A percentile compares a stretch with the other conserved stretches of the same genome.
Conservation (phyloP, 2,113 vertebrate genomes). For the Megaleporinus macrocephalus region DNA sequence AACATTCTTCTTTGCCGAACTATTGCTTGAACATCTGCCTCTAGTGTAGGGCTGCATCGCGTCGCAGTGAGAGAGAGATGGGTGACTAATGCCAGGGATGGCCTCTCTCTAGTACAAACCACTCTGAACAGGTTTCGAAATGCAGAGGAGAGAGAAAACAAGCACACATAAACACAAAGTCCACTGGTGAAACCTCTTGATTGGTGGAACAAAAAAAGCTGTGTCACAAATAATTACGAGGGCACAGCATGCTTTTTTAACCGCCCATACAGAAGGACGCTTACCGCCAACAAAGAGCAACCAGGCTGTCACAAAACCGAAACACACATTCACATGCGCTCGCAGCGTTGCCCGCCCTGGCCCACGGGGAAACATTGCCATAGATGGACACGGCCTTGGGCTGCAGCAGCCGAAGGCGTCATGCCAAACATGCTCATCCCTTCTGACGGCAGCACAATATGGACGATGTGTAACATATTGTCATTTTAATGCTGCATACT, state of each 20-base stretch:
- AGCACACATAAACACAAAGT: not conserved
- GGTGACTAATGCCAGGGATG: constrained; percentile 22
- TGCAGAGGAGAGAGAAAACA: not conserved
- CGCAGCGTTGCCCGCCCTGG: not conserved
- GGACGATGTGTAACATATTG: not conserved
- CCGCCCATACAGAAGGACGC: not conserved
- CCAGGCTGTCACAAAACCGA: not conserved
- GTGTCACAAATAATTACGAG: not conserved
- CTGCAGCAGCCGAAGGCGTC: not conserved
- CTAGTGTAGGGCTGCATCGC: not conserved
- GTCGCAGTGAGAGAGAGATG: constrained; percentile 13
- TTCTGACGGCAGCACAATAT: not conserved
- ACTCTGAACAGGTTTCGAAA: constrained; percentile 22
- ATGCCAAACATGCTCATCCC: not conserved
- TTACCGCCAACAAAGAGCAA: not conserved
- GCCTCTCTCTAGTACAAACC: constrained; percentile 23
- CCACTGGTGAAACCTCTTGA: not conserved
- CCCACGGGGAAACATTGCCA: constrained; percentile 4
- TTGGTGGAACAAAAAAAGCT: not conserved
- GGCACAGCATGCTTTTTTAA: not conserved
- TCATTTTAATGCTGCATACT: not conserved
- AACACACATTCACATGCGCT: not conserved
- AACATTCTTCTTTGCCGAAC: not conserved
- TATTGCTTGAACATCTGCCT: not conserved
- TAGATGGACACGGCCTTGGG: not conserved